Conservation (phyloP, 2,888 invertebrate species). For the Phaonia tiefii region DNA sequence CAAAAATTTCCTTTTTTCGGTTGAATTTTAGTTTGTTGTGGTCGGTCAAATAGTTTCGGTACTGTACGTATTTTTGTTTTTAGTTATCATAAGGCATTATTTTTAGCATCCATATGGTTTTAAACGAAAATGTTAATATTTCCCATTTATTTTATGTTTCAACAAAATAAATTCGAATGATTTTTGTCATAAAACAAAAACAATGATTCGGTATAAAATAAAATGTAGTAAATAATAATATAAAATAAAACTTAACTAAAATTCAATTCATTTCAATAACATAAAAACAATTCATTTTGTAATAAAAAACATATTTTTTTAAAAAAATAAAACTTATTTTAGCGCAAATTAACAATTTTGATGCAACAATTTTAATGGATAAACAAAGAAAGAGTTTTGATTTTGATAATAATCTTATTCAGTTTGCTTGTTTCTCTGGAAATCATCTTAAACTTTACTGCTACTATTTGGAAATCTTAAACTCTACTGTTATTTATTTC, state of each 20-base stretch:
- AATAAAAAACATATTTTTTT: no score
- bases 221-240: conserved; percentile 21
- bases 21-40: background rate
- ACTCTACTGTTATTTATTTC: no score
- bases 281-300: no score
- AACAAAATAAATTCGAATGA: conserved; percentile 38
- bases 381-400: no score
- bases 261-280: background rate
- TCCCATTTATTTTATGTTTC: conserved; percentile 20
- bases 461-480: no score
- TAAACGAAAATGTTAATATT: conserved; percentile 26
- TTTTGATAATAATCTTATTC: no score
- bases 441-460: no score
- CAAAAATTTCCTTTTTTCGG: background rate
- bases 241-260: conserved; percentile 11
- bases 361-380: no score
- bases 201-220: conserved; percentile 2
- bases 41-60: conserved; percentile 41
- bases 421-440: no score
- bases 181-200: conserved; percentile 12
- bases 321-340: no score
- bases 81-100: conserved; percentile 60
- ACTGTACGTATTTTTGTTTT: conserved; percentile 35
- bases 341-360: conserved; percentile 16
- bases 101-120: conserved; percentile 59